Evolutionary conservation across 2,888 invertebrate species (phyloP).

Genomic region (Clivina fossor): DNA sequence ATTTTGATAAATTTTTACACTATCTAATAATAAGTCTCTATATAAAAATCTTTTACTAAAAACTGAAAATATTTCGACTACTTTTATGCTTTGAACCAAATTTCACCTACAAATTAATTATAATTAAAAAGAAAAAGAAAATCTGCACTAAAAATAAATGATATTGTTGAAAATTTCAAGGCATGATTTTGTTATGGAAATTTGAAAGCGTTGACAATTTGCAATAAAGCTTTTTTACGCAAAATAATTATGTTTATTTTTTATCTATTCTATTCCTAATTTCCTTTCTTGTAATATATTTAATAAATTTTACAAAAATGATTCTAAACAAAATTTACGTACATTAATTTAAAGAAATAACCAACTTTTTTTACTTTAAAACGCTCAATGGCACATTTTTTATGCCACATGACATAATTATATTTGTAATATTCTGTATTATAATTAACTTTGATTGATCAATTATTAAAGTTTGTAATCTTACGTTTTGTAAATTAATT

Average conservation of each 20-base stretch:
- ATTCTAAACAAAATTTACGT: too few relatives aligned
- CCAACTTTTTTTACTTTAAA: too few relatives aligned
- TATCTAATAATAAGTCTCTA: slow-evolving; percentile 13
- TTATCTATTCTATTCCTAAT: not conserved
- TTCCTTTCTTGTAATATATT: not conserved
- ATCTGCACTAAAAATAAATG: slow-evolving; percentile 21
- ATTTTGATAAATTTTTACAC: not conserved
- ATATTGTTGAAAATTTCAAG: slow-evolving; percentile 7
- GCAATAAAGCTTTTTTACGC: slow-evolving; percentile 33
- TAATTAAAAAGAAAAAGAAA: slow-evolving; percentile 4
- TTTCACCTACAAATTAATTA: not conserved
- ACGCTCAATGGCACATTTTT: too few relatives aligned
- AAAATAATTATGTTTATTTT: slow-evolving; percentile 6
- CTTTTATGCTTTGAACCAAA: too few relatives aligned
- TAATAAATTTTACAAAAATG: too few relatives aligned
- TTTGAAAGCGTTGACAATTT: slow-evolving; percentile 27
- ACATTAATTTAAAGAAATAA: too few relatives aligned
- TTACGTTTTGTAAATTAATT: too few relatives aligned
- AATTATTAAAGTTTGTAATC: too few relatives aligned
- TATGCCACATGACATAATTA: too few relatives aligned
- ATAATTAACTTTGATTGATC: slow-evolving; percentile 1
- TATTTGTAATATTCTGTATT: too few relatives aligned
- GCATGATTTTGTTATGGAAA: slow-evolving; percentile 29
- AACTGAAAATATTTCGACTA: too few relatives aligned
- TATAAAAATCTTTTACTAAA: too few relatives aligned